A percentile compares a stretch with the other conserved stretches of the same genome.
phyloP scores from a whole-genome alignment of 2,113 vertebrate species.

The Paradisaea rubra region DNA sequence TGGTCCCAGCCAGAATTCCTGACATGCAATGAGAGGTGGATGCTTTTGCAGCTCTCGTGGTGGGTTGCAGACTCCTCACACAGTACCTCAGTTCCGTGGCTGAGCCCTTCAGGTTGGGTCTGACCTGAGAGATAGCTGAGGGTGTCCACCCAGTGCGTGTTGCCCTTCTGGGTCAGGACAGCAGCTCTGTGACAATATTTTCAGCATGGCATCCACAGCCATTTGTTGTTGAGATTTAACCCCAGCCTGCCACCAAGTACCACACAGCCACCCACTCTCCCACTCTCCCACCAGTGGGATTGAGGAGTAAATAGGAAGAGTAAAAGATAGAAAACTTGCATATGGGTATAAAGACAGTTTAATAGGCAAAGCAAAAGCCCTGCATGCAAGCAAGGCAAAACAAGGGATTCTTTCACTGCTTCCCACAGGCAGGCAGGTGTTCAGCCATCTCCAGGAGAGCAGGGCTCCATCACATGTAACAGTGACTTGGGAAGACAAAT shows the following conservation, averaged over 20 bases:
- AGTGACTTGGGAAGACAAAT: not conserved
- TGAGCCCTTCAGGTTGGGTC: not conserved
- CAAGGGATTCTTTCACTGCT: not conserved
- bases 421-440: not conserved
- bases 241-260: no score
- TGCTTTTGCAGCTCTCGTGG: not conserved
- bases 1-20: not conserved
- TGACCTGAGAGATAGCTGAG: not conserved
- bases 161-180: not conserved
- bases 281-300: fast-evolving
- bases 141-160: not conserved
- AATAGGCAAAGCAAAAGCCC: not conserved
- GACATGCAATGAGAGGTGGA: not conserved
- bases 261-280: not conserved
- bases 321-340: not conserved
- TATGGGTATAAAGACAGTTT: not conserved
- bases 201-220: not conserved
- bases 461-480: fast-evolving
- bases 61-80: not conserved
- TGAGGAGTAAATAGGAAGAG: not conserved
- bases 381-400: not conserved
- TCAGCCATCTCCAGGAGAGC: not conserved
- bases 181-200: not conserved
- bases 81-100: fast-evolving
- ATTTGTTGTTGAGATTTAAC: not conserved